Base-by-base conservation (phyloP, 2,797 vertebrate species). In the Allobates femoralis region DNA sequence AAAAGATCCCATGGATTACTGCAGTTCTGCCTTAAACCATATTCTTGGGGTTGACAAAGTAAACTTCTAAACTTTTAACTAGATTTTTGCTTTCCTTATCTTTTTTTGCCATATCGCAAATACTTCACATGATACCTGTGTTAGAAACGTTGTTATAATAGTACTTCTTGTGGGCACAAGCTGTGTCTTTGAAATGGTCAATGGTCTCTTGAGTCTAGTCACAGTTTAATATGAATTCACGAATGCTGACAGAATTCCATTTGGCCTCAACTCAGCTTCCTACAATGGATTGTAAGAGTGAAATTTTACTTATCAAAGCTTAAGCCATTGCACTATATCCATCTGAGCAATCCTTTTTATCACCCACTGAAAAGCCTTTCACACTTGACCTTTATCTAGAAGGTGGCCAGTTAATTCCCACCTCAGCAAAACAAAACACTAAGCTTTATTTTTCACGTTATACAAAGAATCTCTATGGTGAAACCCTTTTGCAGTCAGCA, bases 201-300 rank as follows among this genome's bases (percentile, higher is more conserved):
- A 88, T 88, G 46, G 69, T 41, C 78, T 80, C 78, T 75, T 75
- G 16, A 84, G 76, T 50, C 64, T 81, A 81, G 82, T 88, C 86
- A 88, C 76, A 85, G 86, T 85, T 85, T 87, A 88, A 88, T 88
- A 64, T 53, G 82, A 80, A 74, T 74, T 84, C 76, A 74, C 50
- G 55, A n/a, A 85, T 74, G 41, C 67, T 75, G 32, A 74, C 82
- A 88, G n/a, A 81, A 85, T 85, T 75, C 58, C 56, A 85, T 46
- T 75, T 85, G 77, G 37, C 58, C 62, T 75, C 53, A 75, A n/a
- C 41, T 26, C 67, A 80, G 55, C 67, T 80, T 80, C 69, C 50
- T n/a, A 66, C 26, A 56, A 26, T 50, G 58, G 26, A 84, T 85
- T 58, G 58, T 74, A 81, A 50, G 51, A 66, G 69, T 53, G 50